Evolutionary conservation across 2,113 vertebrate genomes (phyloP).

Genomic region (Uropsilus gracilis): DNA sequence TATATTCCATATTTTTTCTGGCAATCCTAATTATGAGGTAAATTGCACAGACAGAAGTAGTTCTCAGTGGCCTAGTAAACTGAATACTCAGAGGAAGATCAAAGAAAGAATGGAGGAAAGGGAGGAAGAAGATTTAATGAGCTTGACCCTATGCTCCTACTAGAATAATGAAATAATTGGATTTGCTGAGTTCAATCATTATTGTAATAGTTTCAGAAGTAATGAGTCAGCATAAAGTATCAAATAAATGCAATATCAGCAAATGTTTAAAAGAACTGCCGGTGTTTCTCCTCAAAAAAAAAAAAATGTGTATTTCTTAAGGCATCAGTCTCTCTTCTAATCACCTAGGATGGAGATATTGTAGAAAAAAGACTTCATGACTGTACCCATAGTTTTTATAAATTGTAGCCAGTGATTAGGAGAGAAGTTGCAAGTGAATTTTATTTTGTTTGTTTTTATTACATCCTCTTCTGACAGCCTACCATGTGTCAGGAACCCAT

Average conservation of each 20-base stretch:
- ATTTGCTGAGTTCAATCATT: background rate
- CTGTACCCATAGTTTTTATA: background rate
- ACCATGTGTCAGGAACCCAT: background rate
- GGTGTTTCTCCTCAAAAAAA: background rate
- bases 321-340: background rate
- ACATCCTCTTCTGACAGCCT: background rate
- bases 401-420: background rate
- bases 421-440: background rate
- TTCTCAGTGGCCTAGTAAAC: background rate
- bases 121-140: background rate
- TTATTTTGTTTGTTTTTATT: background rate
- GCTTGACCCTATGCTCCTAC: background rate
- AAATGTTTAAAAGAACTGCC: background rate
- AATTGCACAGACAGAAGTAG: background rate
- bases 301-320: background rate
- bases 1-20: background rate
- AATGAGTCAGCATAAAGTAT: background rate
- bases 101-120: background rate
- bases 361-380: background rate
- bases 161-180: background rate
- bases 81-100: background rate
- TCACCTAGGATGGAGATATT: background rate
- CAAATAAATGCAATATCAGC: background rate
- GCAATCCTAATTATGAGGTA: background rate
- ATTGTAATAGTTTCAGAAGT: background rate